Evolutionary conservation across 2,888 invertebrate genomes (phyloP), one percentile per base, ranked within the genome.

Genomic region (Nomada fucata): DNA sequence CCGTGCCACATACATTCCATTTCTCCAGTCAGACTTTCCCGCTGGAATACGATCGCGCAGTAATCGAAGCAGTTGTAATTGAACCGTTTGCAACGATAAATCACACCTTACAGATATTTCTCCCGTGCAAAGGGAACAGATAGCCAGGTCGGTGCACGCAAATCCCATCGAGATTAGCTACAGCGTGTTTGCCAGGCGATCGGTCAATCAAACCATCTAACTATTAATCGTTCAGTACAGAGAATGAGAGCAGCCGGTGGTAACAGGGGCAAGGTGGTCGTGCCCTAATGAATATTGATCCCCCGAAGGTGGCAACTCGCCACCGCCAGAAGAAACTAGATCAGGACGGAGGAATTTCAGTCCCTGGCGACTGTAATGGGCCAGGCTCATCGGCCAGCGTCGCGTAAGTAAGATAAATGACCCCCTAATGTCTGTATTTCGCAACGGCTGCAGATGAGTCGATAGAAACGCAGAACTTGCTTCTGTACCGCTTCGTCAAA

Each of bases 401-500:
- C 86, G 72, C 79, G 81, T 92, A 92, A 92, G 91, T 92, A 91
- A 92, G 92, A 92, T 91, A 92, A 92, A 92, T 91, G 91, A 92
- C 90, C 89, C 88, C 85, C 86, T 89, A 87, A 91, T 90, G 89
- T 88, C 89, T 87, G 87, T 88, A 89, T 90, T 89, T 88, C 85
- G 84, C 87, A 86, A 85, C 75, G 85, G 80, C 83, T 84, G 74
- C 84, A 81, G 85, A 88, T 87, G 83, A 89, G 70, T 77, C 78
- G 86, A 82, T 84, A 85, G 79, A 80, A 86, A 74, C 81, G 79
- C 69, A 52, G 4, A 15, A 71, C 63, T 81, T 79, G 73, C 79
- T 79, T 80, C 72, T 29, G 29, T 29, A 53, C 79, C 79, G 73
- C 76, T 79, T 76, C 76, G 72, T 71, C 77, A 79, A 65, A 73